Evolutionary conservation across 2,113 vertebrate genomes (phyloP).

Genomic region (Cricetomys ansorgei): DNA sequence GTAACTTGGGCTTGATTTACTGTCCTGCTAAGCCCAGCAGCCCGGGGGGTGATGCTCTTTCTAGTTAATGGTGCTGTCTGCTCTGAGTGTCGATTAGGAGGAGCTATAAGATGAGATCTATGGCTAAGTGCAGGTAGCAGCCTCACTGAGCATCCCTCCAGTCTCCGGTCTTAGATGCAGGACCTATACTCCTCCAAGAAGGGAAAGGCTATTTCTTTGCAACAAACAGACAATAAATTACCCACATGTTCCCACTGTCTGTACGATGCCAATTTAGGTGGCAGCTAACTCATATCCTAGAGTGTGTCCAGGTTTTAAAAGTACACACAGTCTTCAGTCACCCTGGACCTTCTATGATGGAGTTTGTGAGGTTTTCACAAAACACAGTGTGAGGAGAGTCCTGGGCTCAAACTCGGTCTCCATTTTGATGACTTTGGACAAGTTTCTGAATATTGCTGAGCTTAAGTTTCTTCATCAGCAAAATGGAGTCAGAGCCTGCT

Average conservation of each 20-base stretch:
- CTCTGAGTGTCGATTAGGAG: slow-evolving; percentile 57
- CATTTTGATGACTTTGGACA: not conserved
- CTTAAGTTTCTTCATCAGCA: not conserved
- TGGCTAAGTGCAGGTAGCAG: slow-evolving; percentile 34
- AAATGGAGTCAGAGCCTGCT: not conserved
- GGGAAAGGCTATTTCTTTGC: slow-evolving; percentile 45
- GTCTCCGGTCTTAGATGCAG: slow-evolving; percentile 37
- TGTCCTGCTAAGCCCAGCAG: slow-evolving; percentile 50
- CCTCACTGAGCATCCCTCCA: not conserved
- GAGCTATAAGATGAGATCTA: slow-evolving; percentile 35
- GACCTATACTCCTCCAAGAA: slow-evolving; percentile 38
- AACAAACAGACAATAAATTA: slow-evolving; percentile 70
- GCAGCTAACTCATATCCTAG: slow-evolving; percentile 38
- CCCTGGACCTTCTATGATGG: not conserved
- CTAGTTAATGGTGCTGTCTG: slow-evolving; percentile 13
- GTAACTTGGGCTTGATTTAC: slow-evolving; percentile 56
- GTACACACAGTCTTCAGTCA: not conserved
- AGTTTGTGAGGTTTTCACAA: not conserved
- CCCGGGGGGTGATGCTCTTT: slow-evolving; percentile 42
- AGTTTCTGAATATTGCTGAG: not conserved
- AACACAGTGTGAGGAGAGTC: not conserved
- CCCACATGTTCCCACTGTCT: not conserved
- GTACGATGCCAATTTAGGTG: not conserved
- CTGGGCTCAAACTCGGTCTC: not conserved
- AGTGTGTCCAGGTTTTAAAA: slow-evolving; percentile 42